Evolutionary conservation across 2,113 vertebrate genomes (phyloP), one percentile per base, ranked within the genome.

Genomic region (Sylvicapra grimmia): DNA sequence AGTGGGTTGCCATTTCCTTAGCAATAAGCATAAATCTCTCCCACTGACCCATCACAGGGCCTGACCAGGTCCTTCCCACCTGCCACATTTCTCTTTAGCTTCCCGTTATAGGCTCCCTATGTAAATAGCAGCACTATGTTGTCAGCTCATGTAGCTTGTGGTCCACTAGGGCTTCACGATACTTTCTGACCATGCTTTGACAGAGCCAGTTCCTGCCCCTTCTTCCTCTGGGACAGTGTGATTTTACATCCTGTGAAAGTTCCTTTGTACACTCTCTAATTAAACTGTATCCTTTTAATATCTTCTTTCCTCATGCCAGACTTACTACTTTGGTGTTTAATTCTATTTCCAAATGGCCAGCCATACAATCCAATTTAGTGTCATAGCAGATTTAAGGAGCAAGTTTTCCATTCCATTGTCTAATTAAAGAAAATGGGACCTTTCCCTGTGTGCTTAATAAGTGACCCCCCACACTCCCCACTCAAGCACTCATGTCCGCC

Each of bases 271-370:
- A 1, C 8, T 94, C 63, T 56, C 77, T 75, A 53, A 6, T 15
- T 96, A 56, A 94, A 86, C 86, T 49, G 82, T 7, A 44, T 95
- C 84, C 51, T 92, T 89, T 75, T 54, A 49, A 27, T 33, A 83
- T 87, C 53, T 36, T 80, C 86, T 88, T 87, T 86, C 31, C 21
- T 88, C 29, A 56, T 44, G 19, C 14, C 6, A 84, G 65, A 29
- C 36, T n/a, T 93, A 61, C 2, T 93, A 27, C 88, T 96, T 91
- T 85, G 16, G 89, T 89, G 47, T 72, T 96, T 85, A 90, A 79
- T 89, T 87, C 23, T 80, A 3, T 80, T 83, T 82, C 51, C 91
- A 85, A 49, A n/a, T 44, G 72, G 18, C 61, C 63, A 68, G 36
- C 29, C 23, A 86, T 86, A 53, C 59, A 23, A 56, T 94, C 49